Evolutionary conservation across 2,113 vertebrate genomes (phyloP).

Genomic region (Myotis yumanensis): DNA sequence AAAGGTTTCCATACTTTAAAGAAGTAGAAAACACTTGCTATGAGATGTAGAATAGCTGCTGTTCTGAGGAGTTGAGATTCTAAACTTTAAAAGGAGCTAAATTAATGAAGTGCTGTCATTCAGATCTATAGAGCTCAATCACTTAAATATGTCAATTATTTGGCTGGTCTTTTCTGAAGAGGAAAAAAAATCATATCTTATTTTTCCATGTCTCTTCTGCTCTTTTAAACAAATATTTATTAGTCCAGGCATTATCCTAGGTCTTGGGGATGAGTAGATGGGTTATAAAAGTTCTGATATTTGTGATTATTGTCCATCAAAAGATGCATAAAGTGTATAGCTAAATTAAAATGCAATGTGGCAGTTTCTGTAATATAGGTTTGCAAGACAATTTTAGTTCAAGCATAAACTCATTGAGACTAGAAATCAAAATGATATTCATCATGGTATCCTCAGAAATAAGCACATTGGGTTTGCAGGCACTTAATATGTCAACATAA

Average conservation of each 20-base stretch:
- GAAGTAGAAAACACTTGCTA: neutral
- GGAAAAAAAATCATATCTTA: neutral
- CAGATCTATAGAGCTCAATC: neutral
- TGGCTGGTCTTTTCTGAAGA: neutral
- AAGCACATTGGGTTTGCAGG: neutral
- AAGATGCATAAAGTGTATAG: neutral
- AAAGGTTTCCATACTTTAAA: slow-evolving; percentile 26
- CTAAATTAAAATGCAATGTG: neutral
- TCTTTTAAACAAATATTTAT: slow-evolving; percentile 9
- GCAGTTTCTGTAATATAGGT: neutral
- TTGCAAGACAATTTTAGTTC: neutral
- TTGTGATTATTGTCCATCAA: neutral
- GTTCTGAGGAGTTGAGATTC: neutral
- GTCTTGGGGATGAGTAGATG: neutral
- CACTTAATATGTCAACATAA: neutral
- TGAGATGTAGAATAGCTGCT: neutral
- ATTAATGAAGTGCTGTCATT: slow-evolving; percentile 21
- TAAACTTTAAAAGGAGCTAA: neutral
- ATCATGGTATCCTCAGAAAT: neutral
- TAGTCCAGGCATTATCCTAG: neutral
- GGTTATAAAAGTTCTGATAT: neutral
- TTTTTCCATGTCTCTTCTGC: neutral
- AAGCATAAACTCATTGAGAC: neutral
- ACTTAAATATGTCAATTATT: neutral
- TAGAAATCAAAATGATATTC: neutral